Conservation (phyloP, 1,140 invertebrate genomes). For the Rhopalosiphum maidis region DNA sequence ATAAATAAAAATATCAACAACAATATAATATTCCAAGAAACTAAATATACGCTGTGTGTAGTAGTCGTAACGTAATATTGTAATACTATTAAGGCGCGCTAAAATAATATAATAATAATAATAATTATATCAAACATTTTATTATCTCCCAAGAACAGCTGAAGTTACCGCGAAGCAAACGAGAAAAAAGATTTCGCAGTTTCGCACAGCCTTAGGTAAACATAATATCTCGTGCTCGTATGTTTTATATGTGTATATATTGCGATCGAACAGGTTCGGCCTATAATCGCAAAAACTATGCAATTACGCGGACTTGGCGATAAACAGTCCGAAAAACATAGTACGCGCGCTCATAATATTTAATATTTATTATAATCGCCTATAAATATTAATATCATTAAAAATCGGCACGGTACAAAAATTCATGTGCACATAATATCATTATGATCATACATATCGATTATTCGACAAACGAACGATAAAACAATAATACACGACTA, state of each 20-base stretch:
- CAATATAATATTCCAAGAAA: not conserved
- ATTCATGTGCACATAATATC: not conserved
- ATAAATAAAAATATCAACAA: not conserved
- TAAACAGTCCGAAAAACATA: not conserved
- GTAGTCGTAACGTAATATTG: not conserved
- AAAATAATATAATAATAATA: not conserved
- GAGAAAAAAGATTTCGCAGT: not conserved
- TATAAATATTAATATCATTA: not conserved
- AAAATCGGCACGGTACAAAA: not conserved
- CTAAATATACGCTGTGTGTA: not conserved
- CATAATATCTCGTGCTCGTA: not conserved
- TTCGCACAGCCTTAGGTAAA: not conserved
- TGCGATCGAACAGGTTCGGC: not conserved
- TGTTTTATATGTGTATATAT: not conserved
- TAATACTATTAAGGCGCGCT: not conserved
- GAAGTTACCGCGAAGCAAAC: not conserved
- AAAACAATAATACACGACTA: not conserved
- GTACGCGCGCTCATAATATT: not conserved
- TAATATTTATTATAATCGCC: not conserved
- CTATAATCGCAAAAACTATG: not conserved
- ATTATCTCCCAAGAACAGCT: not conserved
- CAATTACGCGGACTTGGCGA: not conserved
- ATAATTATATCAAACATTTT: not conserved
- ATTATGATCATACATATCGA: not conserved
- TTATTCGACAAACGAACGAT: not conserved